Percentiles rank a stretch among this genome's conserved stretches.
These are phyloP conservation scores for Aproaerema taeniolella DNA, from an alignment of 2,888 invertebrate species.

Conservation along the genomic window DNA sequence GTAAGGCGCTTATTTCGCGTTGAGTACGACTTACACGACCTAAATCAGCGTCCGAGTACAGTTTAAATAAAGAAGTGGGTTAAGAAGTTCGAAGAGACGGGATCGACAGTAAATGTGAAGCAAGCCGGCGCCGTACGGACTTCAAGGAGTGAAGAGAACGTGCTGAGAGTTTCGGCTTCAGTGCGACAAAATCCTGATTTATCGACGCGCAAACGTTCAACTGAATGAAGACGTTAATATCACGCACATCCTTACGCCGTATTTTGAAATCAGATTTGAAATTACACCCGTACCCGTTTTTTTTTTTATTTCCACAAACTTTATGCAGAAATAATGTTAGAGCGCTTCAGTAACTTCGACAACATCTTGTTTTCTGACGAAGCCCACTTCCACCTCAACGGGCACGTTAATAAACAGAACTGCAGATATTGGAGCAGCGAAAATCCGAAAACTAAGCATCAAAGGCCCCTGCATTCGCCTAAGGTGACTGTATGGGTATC, in stretches of 20 bases:
- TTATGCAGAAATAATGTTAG: conserved; percentile 21
- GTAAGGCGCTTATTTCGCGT: conserved; percentile 13
- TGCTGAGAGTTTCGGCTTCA: conserved; percentile 17
- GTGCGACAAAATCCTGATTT: conserved; percentile 20
- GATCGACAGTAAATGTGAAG: conserved; percentile 15
- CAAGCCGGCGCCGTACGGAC: conserved; percentile 12
- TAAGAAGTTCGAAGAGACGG: conserved; percentile 14
- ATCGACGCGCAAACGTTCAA: conserved; percentile 10
- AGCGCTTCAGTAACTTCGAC: conserved; percentile 20
- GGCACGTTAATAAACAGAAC: conserved; percentile 21
- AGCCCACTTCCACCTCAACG: conserved; percentile 35
- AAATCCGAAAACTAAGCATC: conserved; percentile 19
- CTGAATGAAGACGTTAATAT: conserved; percentile 17
- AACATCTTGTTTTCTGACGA: conserved; percentile 22
- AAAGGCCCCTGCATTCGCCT: conserved; percentile 16
- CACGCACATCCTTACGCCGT: conserved; percentile 22
- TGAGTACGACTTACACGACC: conserved; percentile 9
- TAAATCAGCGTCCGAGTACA: conserved; percentile 11
- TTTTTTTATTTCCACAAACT: conserved; percentile 19
- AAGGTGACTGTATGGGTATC: conserved; percentile 17
- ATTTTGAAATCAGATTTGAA: conserved; percentile 22
- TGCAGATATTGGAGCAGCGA: conserved; percentile 21
- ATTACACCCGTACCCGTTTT: conserved; percentile 19
- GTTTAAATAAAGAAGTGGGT: conserved; percentile 13
- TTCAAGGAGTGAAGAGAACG: conserved; percentile 10